A percentile compares a stretch with the other conserved stretches of the same genome.
Evolutionary conservation across 2,113 vertebrate species (phyloP).

Genomic region (Myiagra hebetior): DNA sequence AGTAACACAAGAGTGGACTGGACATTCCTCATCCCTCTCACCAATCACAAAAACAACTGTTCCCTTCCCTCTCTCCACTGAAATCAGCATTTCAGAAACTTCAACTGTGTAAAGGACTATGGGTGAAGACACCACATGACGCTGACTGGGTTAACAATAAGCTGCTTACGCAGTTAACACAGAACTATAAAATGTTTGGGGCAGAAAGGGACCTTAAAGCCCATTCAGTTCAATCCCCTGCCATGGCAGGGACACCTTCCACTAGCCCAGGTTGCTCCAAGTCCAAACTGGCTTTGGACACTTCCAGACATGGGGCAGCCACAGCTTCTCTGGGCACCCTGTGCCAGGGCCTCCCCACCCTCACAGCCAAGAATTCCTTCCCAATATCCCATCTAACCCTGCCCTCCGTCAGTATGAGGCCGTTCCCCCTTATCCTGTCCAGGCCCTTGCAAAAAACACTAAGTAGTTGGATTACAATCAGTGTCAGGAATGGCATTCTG

Average conservation of each 20-base stretch:
- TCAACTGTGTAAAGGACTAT: rapidly evolving
- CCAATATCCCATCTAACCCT: background rate
- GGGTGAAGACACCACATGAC: rapidly evolving
- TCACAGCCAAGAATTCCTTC: background rate
- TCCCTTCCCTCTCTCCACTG: background rate
- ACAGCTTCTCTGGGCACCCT: background rate
- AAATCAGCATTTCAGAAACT: background rate
- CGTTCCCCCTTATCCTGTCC: background rate
- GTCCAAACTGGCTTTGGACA: background rate
- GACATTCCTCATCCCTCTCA: background rate
- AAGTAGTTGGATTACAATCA: background rate
- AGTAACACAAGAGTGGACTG: background rate
- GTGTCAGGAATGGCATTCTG: background rate
- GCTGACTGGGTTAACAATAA: rapidly evolving
- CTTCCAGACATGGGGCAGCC: background rate
- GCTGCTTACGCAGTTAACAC: background rate
- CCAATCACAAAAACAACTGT: rapidly evolving
- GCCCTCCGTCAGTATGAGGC: background rate
- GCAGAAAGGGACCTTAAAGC: background rate
- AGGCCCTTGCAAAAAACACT: background rate
- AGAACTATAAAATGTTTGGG: background rate
- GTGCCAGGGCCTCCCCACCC: rapidly evolving
- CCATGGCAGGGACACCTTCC: background rate
- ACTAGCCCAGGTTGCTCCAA: rapidly evolving
- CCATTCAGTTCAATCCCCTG: rapidly evolving